Evolutionary conservation across 2,797 vertebrate species (phyloP), one percentile per base, ranked within the genome.

Genomic region (Sebastes itinus): DNA sequence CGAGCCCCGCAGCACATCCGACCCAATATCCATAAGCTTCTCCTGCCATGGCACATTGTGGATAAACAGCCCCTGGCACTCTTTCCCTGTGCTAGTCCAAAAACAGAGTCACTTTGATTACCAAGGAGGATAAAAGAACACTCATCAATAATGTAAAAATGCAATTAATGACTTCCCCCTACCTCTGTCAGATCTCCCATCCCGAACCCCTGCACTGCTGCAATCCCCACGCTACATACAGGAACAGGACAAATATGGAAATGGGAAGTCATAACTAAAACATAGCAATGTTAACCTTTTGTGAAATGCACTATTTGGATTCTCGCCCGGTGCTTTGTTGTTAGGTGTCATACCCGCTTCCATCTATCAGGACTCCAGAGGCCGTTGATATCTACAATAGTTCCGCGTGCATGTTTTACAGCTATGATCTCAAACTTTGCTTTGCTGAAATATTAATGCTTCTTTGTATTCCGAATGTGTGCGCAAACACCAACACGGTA

Each of bases 111-210:
- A 78, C 91, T 94, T 93, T 95, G 94, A 96, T 95, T 94, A 94
- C 79, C 89, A 82, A 84, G 81, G 74, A 86, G 87, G 90, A 80
- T 35, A 71, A 90, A 84, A 88, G 92, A 87, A 88, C 81, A 80
- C 78, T 94, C 88, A 96, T 96, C 90, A 96, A 96, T 96, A 94
- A 96, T 96, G 92, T 84, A 96, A 91, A 93, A 92, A 91, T 73
- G 84, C 75, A 91, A 91, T 95, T 95, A 95, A 95, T 93, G 92
- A 93, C 92, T 94, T 94, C 89, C 89, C 90, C 90, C 90, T 87
- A 89, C 90, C 88, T 88, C 90, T 90, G 88, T 93, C 83, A 93
- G 94, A 94, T 95, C 93, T 91, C 88, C 88, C 91, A 75, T 55
- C 85, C 80, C 80, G 75, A 85, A 81, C 82, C 84, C 82, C 87